Conservation (phyloP, 2,888 invertebrate species). For the Anarsia innoxiella region DNA sequence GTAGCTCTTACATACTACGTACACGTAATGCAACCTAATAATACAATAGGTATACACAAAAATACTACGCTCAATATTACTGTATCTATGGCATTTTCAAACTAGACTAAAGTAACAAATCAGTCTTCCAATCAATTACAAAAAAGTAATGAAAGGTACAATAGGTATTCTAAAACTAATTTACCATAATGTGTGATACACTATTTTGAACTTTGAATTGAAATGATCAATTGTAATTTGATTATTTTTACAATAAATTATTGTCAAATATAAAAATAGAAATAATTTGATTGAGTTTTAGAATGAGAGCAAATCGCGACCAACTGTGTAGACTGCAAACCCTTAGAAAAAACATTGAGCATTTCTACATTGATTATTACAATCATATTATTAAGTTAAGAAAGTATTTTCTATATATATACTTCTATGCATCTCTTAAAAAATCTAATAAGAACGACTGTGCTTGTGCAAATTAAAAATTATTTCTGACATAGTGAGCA, state of each 20-base stretch:
- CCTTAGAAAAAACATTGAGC: conserved; percentile 60
- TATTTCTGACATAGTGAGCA: conserved; percentile 49
- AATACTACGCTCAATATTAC: conserved; percentile 47
- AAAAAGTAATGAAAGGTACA: conserved; percentile 46
- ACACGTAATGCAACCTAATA: conserved; percentile 44
- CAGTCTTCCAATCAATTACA: conserved; percentile 71
- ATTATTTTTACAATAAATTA: not conserved
- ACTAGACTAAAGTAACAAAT: conserved; percentile 75
- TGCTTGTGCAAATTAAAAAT: conserved; percentile 57
- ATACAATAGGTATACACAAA: conserved; percentile 37
- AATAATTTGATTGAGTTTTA: conserved; percentile 33
- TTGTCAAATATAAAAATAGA: conserved; percentile 11
- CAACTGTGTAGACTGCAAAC: conserved; percentile 28
- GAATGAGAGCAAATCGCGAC: conserved; percentile 36
- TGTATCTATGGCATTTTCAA: conserved; percentile 73
- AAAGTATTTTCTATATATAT: too few relatives aligned
- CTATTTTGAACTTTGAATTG: too few relatives aligned
- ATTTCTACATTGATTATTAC: conserved; percentile 52
- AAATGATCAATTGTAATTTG: too few relatives aligned
- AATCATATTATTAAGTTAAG: too few relatives aligned
- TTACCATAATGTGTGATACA: too few relatives aligned
- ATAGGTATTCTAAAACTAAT: too few relatives aligned
- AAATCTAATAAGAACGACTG: conserved; percentile 53
- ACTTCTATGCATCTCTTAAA: too few relatives aligned
- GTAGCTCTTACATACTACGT: conserved; percentile 55